These are phyloP conservation scores for Trematomus loennbergii DNA, from an alignment of 2,113 vertebrate genomes.

Conservation along the genomic window DNA sequence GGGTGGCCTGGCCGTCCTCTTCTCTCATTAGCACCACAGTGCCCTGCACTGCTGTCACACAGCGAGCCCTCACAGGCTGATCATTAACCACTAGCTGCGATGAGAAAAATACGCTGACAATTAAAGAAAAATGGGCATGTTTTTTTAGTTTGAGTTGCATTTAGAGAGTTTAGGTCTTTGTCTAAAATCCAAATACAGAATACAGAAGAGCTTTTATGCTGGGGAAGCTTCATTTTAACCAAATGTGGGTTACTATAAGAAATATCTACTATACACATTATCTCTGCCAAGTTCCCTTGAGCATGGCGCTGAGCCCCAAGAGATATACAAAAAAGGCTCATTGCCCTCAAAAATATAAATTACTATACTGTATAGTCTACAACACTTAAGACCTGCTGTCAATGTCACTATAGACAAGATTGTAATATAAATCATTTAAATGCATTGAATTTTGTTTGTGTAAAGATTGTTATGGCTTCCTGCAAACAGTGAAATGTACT, in stretches of 20 bases:
- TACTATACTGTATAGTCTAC: background rate
- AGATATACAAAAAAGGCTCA: background rate
- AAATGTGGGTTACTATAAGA: background rate
- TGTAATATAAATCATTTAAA: background rate
- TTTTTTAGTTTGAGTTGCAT: background rate
- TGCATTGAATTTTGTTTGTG: background rate
- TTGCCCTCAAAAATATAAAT: background rate
- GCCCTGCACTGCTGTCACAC: constrained; percentile 72
- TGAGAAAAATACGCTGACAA: constrained; percentile 39
- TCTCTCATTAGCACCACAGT: constrained; percentile 83
- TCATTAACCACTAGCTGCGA: constrained; percentile 76
- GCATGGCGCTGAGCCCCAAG: background rate
- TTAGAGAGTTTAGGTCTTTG: background rate
- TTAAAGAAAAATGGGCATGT: background rate
- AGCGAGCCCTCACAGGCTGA: constrained; percentile 74
- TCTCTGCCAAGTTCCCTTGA: background rate
- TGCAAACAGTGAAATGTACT: no score
- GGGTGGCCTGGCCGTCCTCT: constrained; percentile 72
- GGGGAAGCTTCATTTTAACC: background rate
- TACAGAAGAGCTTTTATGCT: background rate
- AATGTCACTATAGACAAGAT: no score
- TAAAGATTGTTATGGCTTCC: background rate
- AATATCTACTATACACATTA: background rate
- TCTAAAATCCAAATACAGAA: background rate
- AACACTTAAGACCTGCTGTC: background rate